Base-by-base conservation (phyloP, 2,797 vertebrate genomes). In the Pagetopsis macropterus region DNA sequence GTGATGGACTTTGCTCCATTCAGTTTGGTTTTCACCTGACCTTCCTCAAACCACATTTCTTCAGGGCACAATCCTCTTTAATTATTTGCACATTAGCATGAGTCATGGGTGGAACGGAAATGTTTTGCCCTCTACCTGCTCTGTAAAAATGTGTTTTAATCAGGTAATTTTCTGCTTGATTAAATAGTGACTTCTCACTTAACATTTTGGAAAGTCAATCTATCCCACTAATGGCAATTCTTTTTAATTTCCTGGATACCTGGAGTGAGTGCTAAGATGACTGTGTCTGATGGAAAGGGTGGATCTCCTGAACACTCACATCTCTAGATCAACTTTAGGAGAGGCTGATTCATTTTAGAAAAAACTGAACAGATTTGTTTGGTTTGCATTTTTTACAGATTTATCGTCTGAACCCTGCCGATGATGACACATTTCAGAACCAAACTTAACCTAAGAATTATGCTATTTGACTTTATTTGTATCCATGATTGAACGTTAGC, bases 151-250 rank as follows among this genome's bases (percentile, higher is more conserved):
- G 23, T 27, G 23, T 59, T 69, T 31, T 21, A 65, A 76, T 54
- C 62, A 60, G 66, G 52, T 64, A 54, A 75, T 54, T 76, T 72
- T 76, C 82, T 74, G 62, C 27, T 51, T 69, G 69, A 79, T 79
- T 77, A 84, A 76, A 82, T 58, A 70, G 70, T 72, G 70, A 77
- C 72, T 64, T 54, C 70, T 73, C 33, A 54, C 41, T 75, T 81
- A 66, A 70, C 73, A 77, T 87, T 80, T 68, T 74, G 70, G 75
- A 59, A 84, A 83, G 64, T 78, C 86, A 75, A 85, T 86, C 78
- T 72, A 57, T 81, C 76, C 65, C 71, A 62, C 79, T 84, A 83
- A 88, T 84, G 70, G 59, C 70, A 76, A 44, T 75, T 68, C 48
- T 51, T 41, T 40, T 13, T 40, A 21, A 51, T 64, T 64, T n/a